Conservation (phyloP, 2,113 vertebrate genomes). For the Mola mola region DNA sequence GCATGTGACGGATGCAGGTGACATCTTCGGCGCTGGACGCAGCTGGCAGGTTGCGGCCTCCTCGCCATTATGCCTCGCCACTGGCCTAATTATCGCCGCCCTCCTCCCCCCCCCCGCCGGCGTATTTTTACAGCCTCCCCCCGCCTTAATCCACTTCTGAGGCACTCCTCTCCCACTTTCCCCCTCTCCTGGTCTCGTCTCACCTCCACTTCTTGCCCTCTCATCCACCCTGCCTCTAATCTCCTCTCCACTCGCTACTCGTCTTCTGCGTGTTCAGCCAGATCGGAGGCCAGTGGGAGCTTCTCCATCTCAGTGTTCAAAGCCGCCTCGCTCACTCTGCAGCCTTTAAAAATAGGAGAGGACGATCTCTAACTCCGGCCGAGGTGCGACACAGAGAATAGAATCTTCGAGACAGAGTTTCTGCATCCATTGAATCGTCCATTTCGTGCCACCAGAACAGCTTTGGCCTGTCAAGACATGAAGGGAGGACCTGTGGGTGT, state of each 20-base stretch:
- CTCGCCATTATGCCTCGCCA: constrained; percentile 71
- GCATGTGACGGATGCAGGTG: constrained; percentile 68
- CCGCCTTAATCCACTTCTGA: constrained; percentile 68
- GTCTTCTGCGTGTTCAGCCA: constrained; percentile 72
- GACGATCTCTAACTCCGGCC: too few species aligned
- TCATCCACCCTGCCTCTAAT: constrained; percentile 9
- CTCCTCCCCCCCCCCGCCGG: neutral
- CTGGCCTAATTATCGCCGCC: constrained; percentile 77
- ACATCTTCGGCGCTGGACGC: constrained; percentile 64
- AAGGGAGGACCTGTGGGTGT: too few species aligned
- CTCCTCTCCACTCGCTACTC: constrained; percentile 36
- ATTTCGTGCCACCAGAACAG: too few species aligned
- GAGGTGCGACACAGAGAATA: too few species aligned
- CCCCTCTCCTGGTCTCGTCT: constrained; percentile 57
- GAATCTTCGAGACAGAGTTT: too few species aligned
- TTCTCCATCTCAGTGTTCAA: constrained; percentile 46
- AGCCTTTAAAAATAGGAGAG: neutral
- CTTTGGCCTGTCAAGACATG: too few species aligned
- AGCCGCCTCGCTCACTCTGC: constrained; percentile 27
- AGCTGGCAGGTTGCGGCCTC: constrained; percentile 73
- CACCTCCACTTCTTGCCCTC: constrained; percentile 57
- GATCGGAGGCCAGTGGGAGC: constrained; percentile 59
- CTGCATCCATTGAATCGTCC: too few species aligned
- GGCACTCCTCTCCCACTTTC: constrained; percentile 59
- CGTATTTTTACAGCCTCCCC: constrained; percentile 56